Evolutionary conservation across 2,888 invertebrate species (phyloP).

Genomic region (Amitus sp.): DNA sequence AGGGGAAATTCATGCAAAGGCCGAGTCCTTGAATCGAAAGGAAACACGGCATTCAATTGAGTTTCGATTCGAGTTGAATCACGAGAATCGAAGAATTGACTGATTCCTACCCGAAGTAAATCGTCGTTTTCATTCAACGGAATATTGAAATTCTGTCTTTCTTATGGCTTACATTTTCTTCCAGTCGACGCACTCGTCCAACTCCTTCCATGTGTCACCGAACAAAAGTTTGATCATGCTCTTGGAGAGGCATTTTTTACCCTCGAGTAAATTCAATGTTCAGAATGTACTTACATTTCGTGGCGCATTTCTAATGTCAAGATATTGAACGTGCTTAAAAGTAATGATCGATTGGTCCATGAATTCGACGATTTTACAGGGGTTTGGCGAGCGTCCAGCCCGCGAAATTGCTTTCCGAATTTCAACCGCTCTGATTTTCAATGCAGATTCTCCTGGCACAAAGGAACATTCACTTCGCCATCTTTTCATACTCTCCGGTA

Average conservation of each 20-base stretch:
- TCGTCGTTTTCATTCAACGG: too few relatives aligned
- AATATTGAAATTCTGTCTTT: too few relatives aligned
- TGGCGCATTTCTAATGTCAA: constrained; percentile 20
- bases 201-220: constrained; percentile 18
- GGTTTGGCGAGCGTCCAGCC: constrained; percentile 45
- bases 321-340: constrained; percentile 13
- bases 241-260: neutral
- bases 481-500: constrained; percentile 2
- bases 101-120: too few relatives aligned
- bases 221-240: constrained; percentile 18
- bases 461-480: constrained; percentile 5
- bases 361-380: constrained; percentile 35
- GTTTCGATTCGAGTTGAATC: neutral
- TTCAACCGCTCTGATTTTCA: constrained; percentile 24
- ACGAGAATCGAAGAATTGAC: neutral
- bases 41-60: neutral
- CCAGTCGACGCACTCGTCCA: constrained; percentile 14
- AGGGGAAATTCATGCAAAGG: too few relatives aligned
- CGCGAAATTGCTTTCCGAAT: constrained; percentile 44
- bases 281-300: too few relatives aligned
- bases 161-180: constrained; percentile 6
- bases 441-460: constrained; percentile 8
- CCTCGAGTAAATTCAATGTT: too few relatives aligned
- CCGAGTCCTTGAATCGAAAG: neutral
- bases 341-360: constrained; percentile 32